A percentile compares a stretch with the other conserved stretches of the same genome.
These are phyloP conservation scores for Gymnothorax javanicus DNA, from an alignment of 2,797 vertebrate species.

Conservation along the genomic window DNA sequence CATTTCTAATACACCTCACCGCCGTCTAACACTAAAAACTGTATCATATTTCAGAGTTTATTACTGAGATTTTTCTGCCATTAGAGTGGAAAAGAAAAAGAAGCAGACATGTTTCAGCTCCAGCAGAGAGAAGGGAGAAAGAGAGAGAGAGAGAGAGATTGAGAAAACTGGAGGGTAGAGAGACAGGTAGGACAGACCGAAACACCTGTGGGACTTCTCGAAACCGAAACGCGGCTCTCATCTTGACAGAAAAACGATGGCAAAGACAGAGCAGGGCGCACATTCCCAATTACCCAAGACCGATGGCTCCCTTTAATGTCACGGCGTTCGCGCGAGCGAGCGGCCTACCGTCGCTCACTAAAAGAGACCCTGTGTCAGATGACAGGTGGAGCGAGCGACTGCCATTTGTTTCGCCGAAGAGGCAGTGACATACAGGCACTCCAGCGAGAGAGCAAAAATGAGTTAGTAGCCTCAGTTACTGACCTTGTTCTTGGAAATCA, in stretches of 20 bases:
- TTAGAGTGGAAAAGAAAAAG: background rate
- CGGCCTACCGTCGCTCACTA: background rate
- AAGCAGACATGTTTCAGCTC: background rate
- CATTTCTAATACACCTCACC: background rate
- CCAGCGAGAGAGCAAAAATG: background rate
- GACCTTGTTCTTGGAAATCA: too few species aligned
- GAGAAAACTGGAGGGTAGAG: too few species aligned
- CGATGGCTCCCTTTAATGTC: slow-evolving; percentile 4
- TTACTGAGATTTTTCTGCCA: background rate
- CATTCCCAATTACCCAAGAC: background rate
- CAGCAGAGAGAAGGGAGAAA: background rate
- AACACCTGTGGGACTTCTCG: background rate
- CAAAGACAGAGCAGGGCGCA: background rate
- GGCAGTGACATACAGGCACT: background rate
- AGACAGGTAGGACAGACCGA: background rate
- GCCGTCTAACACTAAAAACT: background rate
- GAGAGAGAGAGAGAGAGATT: too few species aligned
- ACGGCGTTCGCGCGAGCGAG: background rate
- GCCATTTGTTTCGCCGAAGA: background rate
- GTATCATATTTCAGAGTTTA: background rate
- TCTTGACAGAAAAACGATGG: background rate
- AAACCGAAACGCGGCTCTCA: background rate
- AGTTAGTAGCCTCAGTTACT: background rate
- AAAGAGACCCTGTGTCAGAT: background rate
- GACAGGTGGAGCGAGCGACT: background rate